These are phyloP conservation scores for Protonemura montana DNA, from an alignment of 2,888 invertebrate genomes.

Conservation along the genomic window DNA sequence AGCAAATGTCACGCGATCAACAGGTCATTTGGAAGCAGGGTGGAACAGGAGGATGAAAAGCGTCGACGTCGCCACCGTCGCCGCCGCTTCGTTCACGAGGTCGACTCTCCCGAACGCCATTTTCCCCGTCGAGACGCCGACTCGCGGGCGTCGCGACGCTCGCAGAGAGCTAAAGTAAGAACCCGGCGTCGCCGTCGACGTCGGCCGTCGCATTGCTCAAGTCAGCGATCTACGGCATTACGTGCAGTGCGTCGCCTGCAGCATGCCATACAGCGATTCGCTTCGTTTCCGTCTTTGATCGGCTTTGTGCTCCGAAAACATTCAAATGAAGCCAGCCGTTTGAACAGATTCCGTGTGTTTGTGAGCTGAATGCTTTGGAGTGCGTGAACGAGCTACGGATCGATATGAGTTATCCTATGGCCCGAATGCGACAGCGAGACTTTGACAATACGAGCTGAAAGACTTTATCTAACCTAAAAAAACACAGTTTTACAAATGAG, in stretches of 20 bases:
- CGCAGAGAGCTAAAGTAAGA: conserved; percentile 25
- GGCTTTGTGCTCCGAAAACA: neutral
- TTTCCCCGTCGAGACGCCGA: conserved; percentile 30
- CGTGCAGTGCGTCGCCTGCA: neutral
- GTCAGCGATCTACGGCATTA: neutral
- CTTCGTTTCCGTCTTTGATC: neutral
- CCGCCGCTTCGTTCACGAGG: neutral
- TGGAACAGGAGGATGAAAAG: neutral
- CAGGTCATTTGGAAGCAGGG: neutral
- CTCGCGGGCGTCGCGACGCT: conserved; percentile 32
- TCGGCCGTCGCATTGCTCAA: neutral
- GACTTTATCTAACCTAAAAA: conserved; percentile 3
- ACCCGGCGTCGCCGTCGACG: neutral
- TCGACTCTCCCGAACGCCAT: conserved; percentile 39
- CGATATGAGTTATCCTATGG: neutral
- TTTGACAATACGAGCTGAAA: neutral
- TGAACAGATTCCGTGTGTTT: neutral
- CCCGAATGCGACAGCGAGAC: neutral
- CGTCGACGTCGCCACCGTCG: neutral
- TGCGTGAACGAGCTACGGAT: neutral
- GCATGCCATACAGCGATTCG: neutral
- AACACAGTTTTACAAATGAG: neutral
- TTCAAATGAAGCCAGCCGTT: neutral
- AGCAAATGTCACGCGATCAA: neutral
- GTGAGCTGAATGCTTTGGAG: neutral